Conservation (phyloP, 2,888 invertebrate genomes). For the Zelleria hepariella region DNA sequence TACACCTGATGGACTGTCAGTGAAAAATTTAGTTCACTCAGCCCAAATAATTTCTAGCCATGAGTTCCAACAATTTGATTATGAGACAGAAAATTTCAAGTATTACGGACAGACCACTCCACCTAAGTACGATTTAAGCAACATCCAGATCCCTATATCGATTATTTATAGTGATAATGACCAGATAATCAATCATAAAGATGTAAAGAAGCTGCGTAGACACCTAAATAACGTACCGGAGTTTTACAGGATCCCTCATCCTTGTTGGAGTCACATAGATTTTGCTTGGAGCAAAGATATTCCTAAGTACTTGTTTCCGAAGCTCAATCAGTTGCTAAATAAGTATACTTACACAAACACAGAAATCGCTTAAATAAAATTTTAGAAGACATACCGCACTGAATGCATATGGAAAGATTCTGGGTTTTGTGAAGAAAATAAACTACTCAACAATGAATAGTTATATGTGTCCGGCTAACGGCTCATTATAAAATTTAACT, state of each 20-base stretch:
- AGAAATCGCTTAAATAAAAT: too few relatives aligned
- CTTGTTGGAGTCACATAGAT: conserved; percentile 2
- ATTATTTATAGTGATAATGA: conserved; percentile 2
- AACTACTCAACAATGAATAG: too few relatives aligned
- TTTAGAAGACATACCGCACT: too few relatives aligned
- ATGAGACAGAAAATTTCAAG: neutral
- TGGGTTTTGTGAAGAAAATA: too few relatives aligned
- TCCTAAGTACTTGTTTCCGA: neutral
- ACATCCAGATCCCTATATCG: neutral
- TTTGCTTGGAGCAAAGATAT: neutral
- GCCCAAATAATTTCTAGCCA: neutral
- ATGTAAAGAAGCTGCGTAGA: neutral
- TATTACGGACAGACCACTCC: neutral
- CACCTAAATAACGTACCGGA: neutral
- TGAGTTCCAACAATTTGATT: neutral
- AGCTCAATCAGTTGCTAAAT: neutral
- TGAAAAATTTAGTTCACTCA: neutral
- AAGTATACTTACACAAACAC: neutral
- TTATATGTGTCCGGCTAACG: too few relatives aligned
- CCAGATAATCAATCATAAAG: neutral
- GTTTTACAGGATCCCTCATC: neutral
- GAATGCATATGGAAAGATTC: too few relatives aligned
- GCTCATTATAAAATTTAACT: too few relatives aligned
- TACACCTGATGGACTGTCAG: neutral
- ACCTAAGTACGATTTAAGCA: neutral